Conservation (phyloP, 1,140 invertebrate genomes). For the Calycopis cecrops region DNA sequence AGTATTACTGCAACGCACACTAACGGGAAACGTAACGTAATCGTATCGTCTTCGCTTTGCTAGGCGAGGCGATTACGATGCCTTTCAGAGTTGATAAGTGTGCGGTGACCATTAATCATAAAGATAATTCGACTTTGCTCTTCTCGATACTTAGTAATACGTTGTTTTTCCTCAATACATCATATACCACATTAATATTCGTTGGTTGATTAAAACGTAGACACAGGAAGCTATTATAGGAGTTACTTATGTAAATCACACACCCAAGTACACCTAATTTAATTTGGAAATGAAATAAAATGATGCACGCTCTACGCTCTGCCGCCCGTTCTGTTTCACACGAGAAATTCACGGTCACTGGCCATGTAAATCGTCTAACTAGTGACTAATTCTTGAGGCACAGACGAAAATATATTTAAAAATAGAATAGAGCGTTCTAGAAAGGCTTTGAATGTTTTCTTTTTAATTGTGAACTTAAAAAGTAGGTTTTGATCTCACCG, state of each 20-base stretch:
- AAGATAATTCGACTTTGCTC: background rate
- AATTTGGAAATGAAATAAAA: constrained; percentile 53
- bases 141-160: background rate
- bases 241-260: constrained; percentile 13
- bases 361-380: constrained; percentile 60
- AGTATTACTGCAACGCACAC: no score
- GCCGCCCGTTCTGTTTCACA: constrained; percentile 47
- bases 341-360: constrained; percentile 67
- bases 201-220: background rate
- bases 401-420: constrained; percentile 41
- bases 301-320: constrained; percentile 42
- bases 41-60: no score
- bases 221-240: background rate
- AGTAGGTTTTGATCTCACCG: no score
- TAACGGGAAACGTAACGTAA: no score
- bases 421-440: constrained; percentile 23
- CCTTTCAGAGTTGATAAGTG: no score
- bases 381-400: constrained; percentile 47
- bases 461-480: no score
- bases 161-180: no score
- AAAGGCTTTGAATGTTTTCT: no score
- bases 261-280: constrained; percentile 41
- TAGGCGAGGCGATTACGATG: no score
- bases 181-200: no score
- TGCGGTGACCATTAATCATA: background rate